Base-by-base conservation (phyloP, 2,113 vertebrate species). In the Neolamprologus caudopunctatus region DNA sequence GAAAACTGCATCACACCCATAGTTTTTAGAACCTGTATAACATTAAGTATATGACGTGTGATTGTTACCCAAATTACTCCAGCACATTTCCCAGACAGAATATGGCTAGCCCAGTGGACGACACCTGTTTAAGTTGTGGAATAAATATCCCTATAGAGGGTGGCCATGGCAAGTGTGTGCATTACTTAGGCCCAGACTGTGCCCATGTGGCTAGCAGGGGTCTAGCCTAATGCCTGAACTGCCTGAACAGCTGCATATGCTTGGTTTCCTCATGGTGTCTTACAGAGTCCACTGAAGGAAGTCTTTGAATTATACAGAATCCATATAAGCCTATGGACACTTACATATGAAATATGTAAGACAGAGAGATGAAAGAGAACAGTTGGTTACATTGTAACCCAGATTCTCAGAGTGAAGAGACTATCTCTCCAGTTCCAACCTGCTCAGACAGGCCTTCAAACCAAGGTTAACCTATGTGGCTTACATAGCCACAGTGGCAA, bases 401-500 rank as follows among this genome's bases (percentile, higher is more conserved):
- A n/a, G 58, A 63, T n/a, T 35, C 31, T 63, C 58, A 35, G 0
- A 12, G 58, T 35, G 1, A 35, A 63, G 17, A 63, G 31, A 63
- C 58, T n/a, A n/a, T 12, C 31, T 63, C 58, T 35, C 31, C 58
- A 63, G 58, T 63, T 63, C 31, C 31, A 63, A 19, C 17, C 58
- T 35, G 58, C 58, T 35, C 58, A 35, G 6, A 63, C n/a, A 63
- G 58, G 9, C 0, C 58, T 63, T 63, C 6, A 35, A 63, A 2
- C 58, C 9, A 63, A 63, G 17, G 31, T n/a, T 35, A 35, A 63
- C 58, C 31, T 35, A 35, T 63, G 58, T 35, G 31, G 2, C 31
- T 0, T 35, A 35, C 0, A 35, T 35, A 63, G 31, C 9, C 17
- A 63, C 31, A 12, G 58, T 35, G 9, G 31, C 58, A 35, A 35